A percentile compares a stretch with the other conserved stretches of the same genome.
phyloP scores from a whole-genome alignment of 2,888 invertebrate genomes.

The Plagodis pulveraria region DNA sequence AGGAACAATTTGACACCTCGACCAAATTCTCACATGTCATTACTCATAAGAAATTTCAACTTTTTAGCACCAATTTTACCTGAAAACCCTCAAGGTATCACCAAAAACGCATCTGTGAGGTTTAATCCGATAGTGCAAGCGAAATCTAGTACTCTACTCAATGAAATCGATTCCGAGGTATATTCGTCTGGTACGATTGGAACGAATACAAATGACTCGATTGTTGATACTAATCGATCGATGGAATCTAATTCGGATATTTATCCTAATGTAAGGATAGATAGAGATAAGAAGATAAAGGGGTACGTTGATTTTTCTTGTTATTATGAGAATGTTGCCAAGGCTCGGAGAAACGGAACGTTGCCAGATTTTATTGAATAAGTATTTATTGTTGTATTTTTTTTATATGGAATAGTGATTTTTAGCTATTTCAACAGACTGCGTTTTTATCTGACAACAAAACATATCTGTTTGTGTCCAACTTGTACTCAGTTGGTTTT shows the following conservation, averaged over 20 bases:
- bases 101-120: conserved; percentile 82
- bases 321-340: conserved; percentile 90
- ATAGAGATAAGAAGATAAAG: conserved; percentile 89
- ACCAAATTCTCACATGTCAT: conserved; percentile 93
- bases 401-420: not conserved
- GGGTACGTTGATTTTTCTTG: conserved; percentile 94
- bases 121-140: conserved; percentile 87
- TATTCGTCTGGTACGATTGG: conserved; percentile 60
- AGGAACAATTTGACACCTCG: conserved; percentile 79
- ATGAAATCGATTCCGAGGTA: conserved; percentile 73
- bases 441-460: too few relatives aligned
- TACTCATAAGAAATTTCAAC: conserved; percentile 94
- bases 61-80: conserved; percentile 86
- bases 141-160: conserved; percentile 71
- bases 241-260: conserved; percentile 74
- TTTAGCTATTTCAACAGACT: too few relatives aligned
- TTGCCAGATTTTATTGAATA: conserved; percentile 86
- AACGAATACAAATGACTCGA: conserved; percentile 59
- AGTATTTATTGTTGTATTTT: conserved; percentile 2
- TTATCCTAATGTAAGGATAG: conserved; percentile 69
- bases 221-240: conserved; percentile 70
- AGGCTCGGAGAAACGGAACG: conserved; percentile 87
- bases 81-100: conserved; percentile 51
- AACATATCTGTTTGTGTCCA: too few relatives aligned
- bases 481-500: too few relatives aligned